phyloP scores from a whole-genome alignment of 2,797 vertebrate species.

The Poliocrania exsul region DNA sequence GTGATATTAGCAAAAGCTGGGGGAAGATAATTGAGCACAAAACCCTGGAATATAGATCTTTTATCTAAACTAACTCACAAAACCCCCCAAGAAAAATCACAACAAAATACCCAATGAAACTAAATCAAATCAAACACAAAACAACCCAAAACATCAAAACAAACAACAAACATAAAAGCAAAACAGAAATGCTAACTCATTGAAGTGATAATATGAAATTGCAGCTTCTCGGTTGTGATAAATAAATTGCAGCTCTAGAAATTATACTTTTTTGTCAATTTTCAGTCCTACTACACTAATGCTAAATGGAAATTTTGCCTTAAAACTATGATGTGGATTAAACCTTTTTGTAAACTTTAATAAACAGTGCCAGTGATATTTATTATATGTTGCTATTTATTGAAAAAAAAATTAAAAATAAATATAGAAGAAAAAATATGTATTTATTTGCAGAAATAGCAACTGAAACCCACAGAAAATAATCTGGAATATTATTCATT shows the following conservation, averaged over 20 bases:
- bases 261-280: neutral
- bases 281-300: neutral
- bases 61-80: neutral
- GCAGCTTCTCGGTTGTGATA: neutral
- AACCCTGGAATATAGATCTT: neutral
- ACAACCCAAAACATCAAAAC: neutral
- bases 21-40: neutral
- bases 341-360: neutral
- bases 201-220: neutral
- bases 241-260: neutral
- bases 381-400: neutral
- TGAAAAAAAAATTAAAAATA: neutral
- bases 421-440: neutral
- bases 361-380: neutral
- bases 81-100: neutral
- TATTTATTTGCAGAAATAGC: neutral
- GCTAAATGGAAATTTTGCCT: neutral
- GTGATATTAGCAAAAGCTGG: neutral
- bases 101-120: neutral
- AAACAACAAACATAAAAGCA: neutral
- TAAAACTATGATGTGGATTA: neutral
- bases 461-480: neutral
- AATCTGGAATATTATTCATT: neutral
- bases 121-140: neutral
- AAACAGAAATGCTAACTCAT: neutral